A percentile compares a stretch with the other conserved stretches of the same genome.
Evolutionary conservation across 2,888 invertebrate species (phyloP).

Genomic region (Aricia artaxerxes): DNA sequence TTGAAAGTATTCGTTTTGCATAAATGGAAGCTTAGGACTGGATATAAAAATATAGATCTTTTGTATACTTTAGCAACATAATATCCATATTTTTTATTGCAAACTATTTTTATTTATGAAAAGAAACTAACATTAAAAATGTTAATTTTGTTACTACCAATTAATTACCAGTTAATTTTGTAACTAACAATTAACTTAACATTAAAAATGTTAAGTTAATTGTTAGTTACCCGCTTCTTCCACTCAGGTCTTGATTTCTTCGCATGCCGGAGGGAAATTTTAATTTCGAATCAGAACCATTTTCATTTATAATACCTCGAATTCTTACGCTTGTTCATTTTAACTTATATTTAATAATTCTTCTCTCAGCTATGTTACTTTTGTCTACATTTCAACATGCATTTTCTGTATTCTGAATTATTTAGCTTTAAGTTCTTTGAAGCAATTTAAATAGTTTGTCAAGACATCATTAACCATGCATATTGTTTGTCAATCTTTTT

Average conservation of each 20-base stretch:
- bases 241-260: background rate
- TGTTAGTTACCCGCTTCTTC: too few relatives aligned
- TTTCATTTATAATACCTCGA: background rate
- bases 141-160: too few relatives aligned
- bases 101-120: too few relatives aligned
- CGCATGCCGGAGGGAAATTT: background rate
- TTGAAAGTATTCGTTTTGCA: too few relatives aligned
- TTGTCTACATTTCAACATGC: slow-evolving; percentile 7
- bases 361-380: background rate
- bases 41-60: too few relatives aligned
- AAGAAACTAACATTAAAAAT: too few relatives aligned
- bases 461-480: background rate
- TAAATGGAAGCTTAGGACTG: too few relatives aligned
- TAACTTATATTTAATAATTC: background rate
- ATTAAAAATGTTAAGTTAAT: too few relatives aligned
- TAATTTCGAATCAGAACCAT: background rate
- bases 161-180: too few relatives aligned
- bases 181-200: too few relatives aligned
- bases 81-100: too few relatives aligned
- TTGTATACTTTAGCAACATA: too few relatives aligned
- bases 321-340: slow-evolving; percentile 10
- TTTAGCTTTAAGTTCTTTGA: background rate
- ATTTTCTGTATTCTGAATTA: background rate
- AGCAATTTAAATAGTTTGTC: background rate
- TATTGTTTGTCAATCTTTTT: background rate